These are phyloP conservation scores for Leptoclinus maculatus DNA, from an alignment of 2,797 vertebrate genomes.

Conservation along the genomic window DNA sequence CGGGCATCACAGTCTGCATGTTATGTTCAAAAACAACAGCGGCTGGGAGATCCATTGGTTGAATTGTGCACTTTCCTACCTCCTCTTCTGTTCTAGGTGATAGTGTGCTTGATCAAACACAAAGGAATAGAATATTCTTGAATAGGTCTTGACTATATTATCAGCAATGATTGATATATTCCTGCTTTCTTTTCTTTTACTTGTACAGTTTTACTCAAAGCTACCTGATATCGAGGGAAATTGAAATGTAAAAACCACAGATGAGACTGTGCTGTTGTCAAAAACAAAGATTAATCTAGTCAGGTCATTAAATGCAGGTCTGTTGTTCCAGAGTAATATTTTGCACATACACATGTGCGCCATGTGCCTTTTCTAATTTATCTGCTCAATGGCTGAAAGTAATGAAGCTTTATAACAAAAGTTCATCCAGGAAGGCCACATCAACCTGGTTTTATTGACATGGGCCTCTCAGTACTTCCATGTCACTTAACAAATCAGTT, in stretches of 20 bases:
- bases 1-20: conserved; percentile 37
- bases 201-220: conserved; percentile 1
- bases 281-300: conserved; percentile 18
- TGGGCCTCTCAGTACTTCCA: conserved; percentile 14
- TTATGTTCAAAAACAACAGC: conserved; percentile 38
- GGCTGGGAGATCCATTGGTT: conserved; percentile 10
- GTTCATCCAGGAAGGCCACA: conserved; percentile 27
- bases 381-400: conserved; percentile 38
- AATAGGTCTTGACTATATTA: background rate
- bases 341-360: conserved; percentile 10
- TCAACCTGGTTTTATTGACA: background rate
- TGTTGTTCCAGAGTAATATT: conserved; percentile 25
- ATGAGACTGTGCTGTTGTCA: background rate
- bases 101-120: conserved; percentile 8
- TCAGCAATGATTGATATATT: background rate
- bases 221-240: background rate
- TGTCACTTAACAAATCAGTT: conserved; percentile 33
- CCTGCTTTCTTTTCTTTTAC: background rate
- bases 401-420: conserved; percentile 34
- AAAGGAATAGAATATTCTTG: background rate
- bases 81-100: conserved; percentile 2
- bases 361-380: conserved; percentile 38
- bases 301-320: conserved; percentile 14
- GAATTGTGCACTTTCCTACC: conserved; percentile 2
- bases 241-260: background rate